Base-by-base conservation (phyloP, 2,888 invertebrate genomes). In the Hemistola chrysoprasaria region DNA sequence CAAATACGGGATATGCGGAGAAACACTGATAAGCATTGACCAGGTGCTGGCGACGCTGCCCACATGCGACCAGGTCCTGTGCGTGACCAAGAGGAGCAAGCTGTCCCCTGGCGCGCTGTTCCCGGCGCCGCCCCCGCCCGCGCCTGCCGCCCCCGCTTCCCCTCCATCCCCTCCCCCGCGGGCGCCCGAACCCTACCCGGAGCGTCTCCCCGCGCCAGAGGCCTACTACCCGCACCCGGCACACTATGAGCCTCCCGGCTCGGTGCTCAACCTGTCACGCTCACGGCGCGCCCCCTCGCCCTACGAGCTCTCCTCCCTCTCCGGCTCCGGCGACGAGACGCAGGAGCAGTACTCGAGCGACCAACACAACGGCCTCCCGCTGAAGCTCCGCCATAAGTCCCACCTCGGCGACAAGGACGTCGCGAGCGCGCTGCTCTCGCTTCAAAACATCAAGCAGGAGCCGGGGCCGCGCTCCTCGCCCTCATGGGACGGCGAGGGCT, bases 381-480 rank as follows among this genome's bases (percentile, higher is more conserved):
- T 96, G 61, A 97, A 97, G 75, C 90, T 97, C 53, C 93, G 97
- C 71, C 97, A 97, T 90, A 97, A 97, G 82, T 95, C 95, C 22
- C 95, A 96, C 70, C 90, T 97, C 47, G 96, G 96, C 6, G 97
- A 97, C 72, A 96, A 96, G 73, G 97, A 97, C 71, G 94, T 94
- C 5, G 96, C 96, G 6, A 95, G 95, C 41, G 95, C 95, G 7
- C 90, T 95, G 40, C 90, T 95, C n/a, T 94, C 94, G 24, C 90
- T 95, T 28, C 95, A 95, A 69, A 94, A 95, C 68, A 95, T 96
- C 70, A 96, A 96, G 73, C 95, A 95, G 70, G 96, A 96, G 75
- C 95, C 95, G 0, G 94, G 93, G 11, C 92, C 93, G 31, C 90
- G 94, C 25, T 94, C 95, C 8, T 95, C 95, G 6, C 95, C 95